A percentile compares a stretch with the other conserved stretches of the same genome.
These are phyloP conservation scores for Drosophila serrata DNA, from an alignment of 1,140 invertebrate genomes.

Conservation along the genomic window DNA sequence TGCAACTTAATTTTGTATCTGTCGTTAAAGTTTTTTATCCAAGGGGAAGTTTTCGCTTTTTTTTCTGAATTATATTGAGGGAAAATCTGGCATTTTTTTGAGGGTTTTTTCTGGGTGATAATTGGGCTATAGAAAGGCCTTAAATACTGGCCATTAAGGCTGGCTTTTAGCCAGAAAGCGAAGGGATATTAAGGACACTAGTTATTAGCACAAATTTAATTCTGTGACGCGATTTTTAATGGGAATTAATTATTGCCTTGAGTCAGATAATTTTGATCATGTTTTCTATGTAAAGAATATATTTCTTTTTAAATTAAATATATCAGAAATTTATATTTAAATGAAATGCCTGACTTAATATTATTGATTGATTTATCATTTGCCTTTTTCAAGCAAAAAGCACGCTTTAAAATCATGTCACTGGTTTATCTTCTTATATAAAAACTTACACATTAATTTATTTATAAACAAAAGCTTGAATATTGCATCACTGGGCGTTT, in stretches of 20 bases:
- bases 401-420: slow-evolving; percentile 7
- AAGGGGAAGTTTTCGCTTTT: slow-evolving; percentile 10
- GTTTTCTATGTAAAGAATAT: background rate
- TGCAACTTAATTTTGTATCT: slow-evolving; percentile 82
- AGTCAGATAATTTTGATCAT: background rate
- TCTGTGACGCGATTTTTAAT: background rate
- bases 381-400: background rate
- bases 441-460: background rate
- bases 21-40: slow-evolving; percentile 68
- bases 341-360: background rate
- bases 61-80: background rate
- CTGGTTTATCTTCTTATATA: slow-evolving; percentile 3
- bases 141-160: slow-evolving; percentile 11
- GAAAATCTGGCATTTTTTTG: slow-evolving; percentile 13
- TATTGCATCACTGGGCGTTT: background rate
- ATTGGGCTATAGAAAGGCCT: background rate
- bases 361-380: background rate
- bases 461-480: background rate
- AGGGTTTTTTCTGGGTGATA: slow-evolving; percentile 13
- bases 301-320: background rate
- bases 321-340: background rate
- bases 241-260: background rate
- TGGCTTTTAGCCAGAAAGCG: background rate
- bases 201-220: slow-evolving; percentile 10
- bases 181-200: slow-evolving; percentile 5